phyloP scores from a whole-genome alignment of 2,888 invertebrate genomes.

The Macrophya alboannulata region DNA sequence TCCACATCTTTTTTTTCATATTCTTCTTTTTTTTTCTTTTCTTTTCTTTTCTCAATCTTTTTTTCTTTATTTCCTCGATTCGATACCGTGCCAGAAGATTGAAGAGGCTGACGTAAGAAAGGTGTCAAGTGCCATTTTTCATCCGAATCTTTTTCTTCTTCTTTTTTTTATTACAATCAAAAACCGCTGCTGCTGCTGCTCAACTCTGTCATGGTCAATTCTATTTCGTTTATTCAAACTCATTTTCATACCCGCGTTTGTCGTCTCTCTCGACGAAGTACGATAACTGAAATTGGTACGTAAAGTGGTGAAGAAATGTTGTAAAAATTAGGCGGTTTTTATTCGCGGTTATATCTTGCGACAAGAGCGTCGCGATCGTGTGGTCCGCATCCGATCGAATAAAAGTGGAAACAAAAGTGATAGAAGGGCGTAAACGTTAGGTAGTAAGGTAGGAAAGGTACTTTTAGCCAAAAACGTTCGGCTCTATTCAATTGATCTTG shows the following conservation, averaged over 20 bases:
- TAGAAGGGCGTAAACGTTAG: not conserved
- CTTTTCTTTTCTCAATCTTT: not conserved
- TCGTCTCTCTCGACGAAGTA: not conserved
- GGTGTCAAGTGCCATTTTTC: constrained; percentile 42
- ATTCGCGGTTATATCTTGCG: constrained; percentile 24
- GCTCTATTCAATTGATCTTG: constrained; percentile 55
- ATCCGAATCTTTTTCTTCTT: not conserved
- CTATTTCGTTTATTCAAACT: not conserved
- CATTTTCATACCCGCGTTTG: not conserved
- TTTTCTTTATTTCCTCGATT: constrained; percentile 1
- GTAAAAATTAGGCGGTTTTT: not conserved
- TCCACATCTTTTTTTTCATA: constrained; percentile 44
- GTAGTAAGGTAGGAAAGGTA: not conserved
- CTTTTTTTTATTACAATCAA: not conserved
- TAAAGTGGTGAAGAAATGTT: not conserved
- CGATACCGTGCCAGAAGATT: constrained; percentile 20
- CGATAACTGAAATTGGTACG: not conserved
- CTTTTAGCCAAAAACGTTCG: constrained; percentile 39
- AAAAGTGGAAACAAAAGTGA: constrained; percentile 19
- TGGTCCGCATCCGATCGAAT: not conserved
- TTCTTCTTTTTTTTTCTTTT: not conserved
- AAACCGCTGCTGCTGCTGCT: not conserved
- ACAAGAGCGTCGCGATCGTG: not conserved
- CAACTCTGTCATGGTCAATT: constrained; percentile 14
- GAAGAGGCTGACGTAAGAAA: constrained; percentile 13